phyloP scores from a whole-genome alignment of 1,140 invertebrate species.

The Megalopta genalis region DNA sequence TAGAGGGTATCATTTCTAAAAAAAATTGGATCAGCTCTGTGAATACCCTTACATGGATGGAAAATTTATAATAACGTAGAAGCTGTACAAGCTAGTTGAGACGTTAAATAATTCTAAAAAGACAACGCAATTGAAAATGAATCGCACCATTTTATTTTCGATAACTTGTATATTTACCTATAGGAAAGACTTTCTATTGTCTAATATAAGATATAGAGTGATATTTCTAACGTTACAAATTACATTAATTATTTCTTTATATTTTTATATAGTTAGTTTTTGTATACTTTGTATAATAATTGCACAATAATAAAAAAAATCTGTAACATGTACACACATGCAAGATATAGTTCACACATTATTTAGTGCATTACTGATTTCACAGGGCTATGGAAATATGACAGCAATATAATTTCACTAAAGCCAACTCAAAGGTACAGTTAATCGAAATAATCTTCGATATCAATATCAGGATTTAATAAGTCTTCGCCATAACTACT shows the following conservation, averaged over 20 bases:
- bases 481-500: constrained; percentile 94
- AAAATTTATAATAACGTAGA: background rate
- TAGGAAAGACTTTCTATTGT: background rate
- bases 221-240: background rate
- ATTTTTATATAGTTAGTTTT: constrained; percentile 1
- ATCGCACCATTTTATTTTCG: constrained; percentile 14
- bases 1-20: background rate
- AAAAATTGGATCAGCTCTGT: background rate
- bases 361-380: background rate
- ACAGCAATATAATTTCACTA: background rate
- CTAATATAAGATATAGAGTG: constrained; percentile 1
- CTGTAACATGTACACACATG: background rate
- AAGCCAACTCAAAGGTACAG: background rate
- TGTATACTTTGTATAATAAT: constrained; percentile 12
- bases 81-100: background rate
- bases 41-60: constrained; percentile 1
- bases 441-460: constrained; percentile 99
- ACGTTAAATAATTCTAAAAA: background rate
- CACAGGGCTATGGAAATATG: background rate
- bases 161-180: background rate
- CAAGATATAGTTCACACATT: background rate
- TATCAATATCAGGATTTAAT: constrained; percentile 96
- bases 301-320: constrained; percentile 5
- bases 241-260: background rate
- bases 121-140: too few species aligned